Evolutionary conservation across 2,797 vertebrate genomes (phyloP).

Genomic region (Falco novaeseelandiae): DNA sequence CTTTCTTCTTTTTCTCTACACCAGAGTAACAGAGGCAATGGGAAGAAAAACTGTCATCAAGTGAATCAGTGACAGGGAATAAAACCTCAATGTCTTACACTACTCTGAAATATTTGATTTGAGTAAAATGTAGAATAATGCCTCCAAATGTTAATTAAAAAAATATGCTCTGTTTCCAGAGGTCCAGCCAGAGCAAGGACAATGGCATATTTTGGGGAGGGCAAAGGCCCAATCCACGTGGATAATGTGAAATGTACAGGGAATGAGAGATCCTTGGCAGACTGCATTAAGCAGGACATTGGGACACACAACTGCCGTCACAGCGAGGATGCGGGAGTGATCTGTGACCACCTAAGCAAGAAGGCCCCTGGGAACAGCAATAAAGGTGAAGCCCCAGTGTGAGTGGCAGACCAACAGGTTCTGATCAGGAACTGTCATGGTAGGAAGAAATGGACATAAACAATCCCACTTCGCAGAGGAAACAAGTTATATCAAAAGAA

Average conservation of each 20-base stretch:
- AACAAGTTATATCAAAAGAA: not conserved
- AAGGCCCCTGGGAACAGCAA: constrained; percentile 62
- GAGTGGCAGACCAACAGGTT: not conserved
- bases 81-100: not conserved
- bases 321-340: constrained; percentile 94
- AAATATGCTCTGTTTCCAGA: constrained; percentile 70
- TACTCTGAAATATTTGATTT: not conserved
- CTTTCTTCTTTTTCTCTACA: not conserved
- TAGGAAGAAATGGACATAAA: not conserved
- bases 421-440: not conserved
- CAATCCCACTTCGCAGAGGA: not conserved
- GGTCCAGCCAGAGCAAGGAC: constrained; percentile 89
- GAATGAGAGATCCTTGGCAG: constrained; percentile 84
- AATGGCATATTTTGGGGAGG: constrained; percentile 98
- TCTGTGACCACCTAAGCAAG: constrained; percentile 87
- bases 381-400: constrained; percentile 61
- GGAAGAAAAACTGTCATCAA: not conserved
- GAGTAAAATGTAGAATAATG: not conserved
- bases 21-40: not conserved
- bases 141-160: not conserved
- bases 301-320: constrained; percentile 96
- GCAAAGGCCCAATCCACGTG: constrained; percentile 90
- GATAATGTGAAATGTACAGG: constrained; percentile 94
- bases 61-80: not conserved
- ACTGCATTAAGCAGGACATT: constrained; percentile 91